These are phyloP conservation scores for Echinometra lucunter DNA, from an alignment of 53 echinoderm and acorn worm species.

Conservation along the genomic window DNA sequence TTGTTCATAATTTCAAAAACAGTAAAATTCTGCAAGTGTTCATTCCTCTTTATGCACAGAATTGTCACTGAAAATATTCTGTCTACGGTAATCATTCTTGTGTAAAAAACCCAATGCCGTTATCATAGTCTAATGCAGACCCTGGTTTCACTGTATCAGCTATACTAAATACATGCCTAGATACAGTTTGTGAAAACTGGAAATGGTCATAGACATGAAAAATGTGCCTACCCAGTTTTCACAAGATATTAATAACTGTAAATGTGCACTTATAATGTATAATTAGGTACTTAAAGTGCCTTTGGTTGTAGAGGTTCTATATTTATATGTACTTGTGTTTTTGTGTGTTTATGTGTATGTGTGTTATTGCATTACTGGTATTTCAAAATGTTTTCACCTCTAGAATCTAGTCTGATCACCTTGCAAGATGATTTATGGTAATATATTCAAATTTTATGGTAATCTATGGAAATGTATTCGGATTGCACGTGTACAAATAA, in stretches of 20 bases:
- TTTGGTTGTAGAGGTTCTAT: background rate
- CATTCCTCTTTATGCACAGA: background rate
- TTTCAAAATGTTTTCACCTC: slow-evolving; percentile 38
- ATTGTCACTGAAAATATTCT: background rate
- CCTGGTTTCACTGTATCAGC: background rate
- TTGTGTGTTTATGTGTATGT: background rate
- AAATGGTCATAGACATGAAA: background rate
- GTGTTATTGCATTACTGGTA: slow-evolving; percentile 22
- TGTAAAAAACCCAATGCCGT: background rate
- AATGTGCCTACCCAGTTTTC: background rate
- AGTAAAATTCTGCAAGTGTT: no score
- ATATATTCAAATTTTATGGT: slow-evolving; percentile 38
- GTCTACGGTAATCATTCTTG: background rate
- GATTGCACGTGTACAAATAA: background rate
- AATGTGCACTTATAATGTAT: background rate
- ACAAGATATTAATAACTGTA: background rate
- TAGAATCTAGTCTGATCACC: slow-evolving; percentile 21
- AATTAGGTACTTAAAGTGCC: background rate
- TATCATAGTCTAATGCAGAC: background rate
- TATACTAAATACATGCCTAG: background rate
- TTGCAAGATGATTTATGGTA: slow-evolving; percentile 57
- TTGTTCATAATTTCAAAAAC: no score
- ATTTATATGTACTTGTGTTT: background rate
- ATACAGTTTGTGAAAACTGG: background rate
- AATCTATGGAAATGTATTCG: background rate